Base-by-base conservation (phyloP, 2,797 vertebrate genomes). In the Aotus griseimembra region DNA sequence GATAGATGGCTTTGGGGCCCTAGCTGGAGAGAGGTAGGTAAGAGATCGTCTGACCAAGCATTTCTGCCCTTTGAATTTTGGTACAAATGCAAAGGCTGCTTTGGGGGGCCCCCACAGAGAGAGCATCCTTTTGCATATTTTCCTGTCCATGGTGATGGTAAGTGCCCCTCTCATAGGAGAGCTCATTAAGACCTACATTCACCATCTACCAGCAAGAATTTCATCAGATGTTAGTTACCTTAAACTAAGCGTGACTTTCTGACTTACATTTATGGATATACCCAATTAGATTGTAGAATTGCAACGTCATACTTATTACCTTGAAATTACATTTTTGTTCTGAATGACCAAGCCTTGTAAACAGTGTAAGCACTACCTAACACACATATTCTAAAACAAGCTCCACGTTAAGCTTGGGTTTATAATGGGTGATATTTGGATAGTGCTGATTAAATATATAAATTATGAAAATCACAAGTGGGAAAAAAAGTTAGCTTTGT, bases 401-500 rank as follows among this genome's bases (percentile, higher is more conserved):
- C 76, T 70, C 76, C 13, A 4, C 85, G 57, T 96, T 97, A 93
- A 98, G 61, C 79, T 80, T 30, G 95, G 58, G 95, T 98, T 97
- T 97, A 36, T 93, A 93, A 48, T 89, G 33, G 82, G 84, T 92
- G 80, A 24, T 92, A 2, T 91, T 98, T 98, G 95, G 94, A 92
- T 87, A 93, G 92, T 22, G 61, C 90, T 95, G 64, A 96, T 97
- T 97, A 96, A 98, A 96, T 81, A 92, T 13, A 28, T 96, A 95
- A 98, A 94, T 96, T 85, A 97, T 87, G 93, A 92, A 96, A 97
- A 94, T 97, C 80, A 92, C 84, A 95, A 84, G 87, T 76, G 85
- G 1, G 1, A 93, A 79, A 50, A 94, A 85, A 94, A 92, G 82
- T 89, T 88, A 0, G 20, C 30, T 97, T 67, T 97, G 0, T 94